phyloP scores from a whole-genome alignment of 1,140 invertebrate genomes.

The Diprion similis region DNA sequence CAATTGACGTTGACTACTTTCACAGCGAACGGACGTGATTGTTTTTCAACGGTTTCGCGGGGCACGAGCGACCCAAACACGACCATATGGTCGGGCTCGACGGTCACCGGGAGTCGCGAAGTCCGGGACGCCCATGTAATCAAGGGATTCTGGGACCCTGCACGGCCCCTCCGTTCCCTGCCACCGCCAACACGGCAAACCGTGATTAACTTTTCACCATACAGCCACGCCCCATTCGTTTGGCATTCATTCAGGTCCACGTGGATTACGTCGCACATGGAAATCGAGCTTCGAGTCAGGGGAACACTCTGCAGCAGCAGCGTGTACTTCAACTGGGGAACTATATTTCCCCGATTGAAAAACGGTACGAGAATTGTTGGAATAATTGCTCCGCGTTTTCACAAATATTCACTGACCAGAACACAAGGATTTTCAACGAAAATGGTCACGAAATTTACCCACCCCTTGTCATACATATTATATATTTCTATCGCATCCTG shows the following conservation, averaged over 20 bases:
- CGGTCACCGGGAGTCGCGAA: slow-evolving; percentile 37
- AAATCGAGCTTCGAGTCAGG: slow-evolving; percentile 16
- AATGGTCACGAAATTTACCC: too few species aligned
- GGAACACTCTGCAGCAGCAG: too few species aligned
- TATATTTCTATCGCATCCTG: too few species aligned
- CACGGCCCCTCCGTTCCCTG: slow-evolving; percentile 43
- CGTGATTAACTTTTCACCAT: slow-evolving; percentile 64
- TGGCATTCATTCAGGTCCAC: slow-evolving; percentile 61
- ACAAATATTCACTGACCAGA: too few species aligned
- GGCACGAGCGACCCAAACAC: slow-evolving; percentile 35
- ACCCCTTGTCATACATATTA: too few species aligned
- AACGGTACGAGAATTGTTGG: too few species aligned
- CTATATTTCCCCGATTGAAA: too few species aligned
- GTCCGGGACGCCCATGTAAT: slow-evolving; percentile 58
- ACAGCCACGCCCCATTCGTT: slow-evolving; percentile 59
- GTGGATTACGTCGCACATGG: slow-evolving; percentile 49
- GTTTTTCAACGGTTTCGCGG: background rate
- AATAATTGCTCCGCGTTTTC: too few species aligned
- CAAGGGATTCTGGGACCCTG: slow-evolving; percentile 49
- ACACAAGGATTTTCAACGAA: too few species aligned
- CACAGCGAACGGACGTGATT: background rate
- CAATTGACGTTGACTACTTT: background rate
- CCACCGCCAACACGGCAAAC: slow-evolving; percentile 57
- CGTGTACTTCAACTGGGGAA: too few species aligned
- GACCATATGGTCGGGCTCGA: slow-evolving; percentile 41